phyloP scores from a whole-genome alignment of 2,888 invertebrate genomes.

The Sinotaia quadrata region DNA sequence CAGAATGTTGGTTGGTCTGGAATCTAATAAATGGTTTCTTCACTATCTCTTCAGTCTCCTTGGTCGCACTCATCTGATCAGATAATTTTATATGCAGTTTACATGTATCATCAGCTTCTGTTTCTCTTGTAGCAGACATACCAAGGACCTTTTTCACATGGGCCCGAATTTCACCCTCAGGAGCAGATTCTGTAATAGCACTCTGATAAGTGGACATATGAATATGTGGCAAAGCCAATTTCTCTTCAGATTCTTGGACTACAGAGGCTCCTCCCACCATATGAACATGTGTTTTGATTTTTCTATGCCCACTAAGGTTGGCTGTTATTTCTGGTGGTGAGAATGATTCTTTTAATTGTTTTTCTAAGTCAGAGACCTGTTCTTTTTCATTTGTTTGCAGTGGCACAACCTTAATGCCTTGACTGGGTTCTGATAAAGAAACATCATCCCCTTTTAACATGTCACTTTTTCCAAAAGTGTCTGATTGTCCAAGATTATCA shows the following conservation, averaged over 20 bases:
- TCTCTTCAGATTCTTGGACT: slow-evolving; percentile 2
- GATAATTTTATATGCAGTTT: slow-evolving; percentile 34
- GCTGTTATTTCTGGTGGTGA: too few relatives aligned
- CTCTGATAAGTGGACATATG: slow-evolving; percentile 40
- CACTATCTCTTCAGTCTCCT: slow-evolving; percentile 40
- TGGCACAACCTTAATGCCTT: too few relatives aligned
- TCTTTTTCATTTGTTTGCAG: too few relatives aligned
- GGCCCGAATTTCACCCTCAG: slow-evolving; percentile 32
- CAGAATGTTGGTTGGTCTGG: slow-evolving; percentile 39
- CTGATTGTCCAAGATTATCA: too few relatives aligned
- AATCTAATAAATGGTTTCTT: slow-evolving; percentile 47
- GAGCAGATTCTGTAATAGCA: slow-evolving; percentile 40
- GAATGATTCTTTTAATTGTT: too few relatives aligned
- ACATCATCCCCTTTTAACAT: too few relatives aligned
- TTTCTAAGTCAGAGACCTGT: too few relatives aligned
- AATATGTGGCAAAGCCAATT: not conserved
- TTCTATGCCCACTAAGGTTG: too few relatives aligned
- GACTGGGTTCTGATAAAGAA: too few relatives aligned
- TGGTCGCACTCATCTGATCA: slow-evolving; percentile 45
- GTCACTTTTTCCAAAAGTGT: too few relatives aligned
- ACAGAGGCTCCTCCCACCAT: slow-evolving; percentile 16
- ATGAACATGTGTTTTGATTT: slow-evolving; percentile 5
- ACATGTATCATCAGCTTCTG: slow-evolving; percentile 31
- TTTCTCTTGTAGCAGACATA: slow-evolving; percentile 43
- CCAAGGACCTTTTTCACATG: slow-evolving; percentile 44